Conservation (phyloP, 2,797 vertebrate genomes). For the Monodelphis domestica region DNA sequence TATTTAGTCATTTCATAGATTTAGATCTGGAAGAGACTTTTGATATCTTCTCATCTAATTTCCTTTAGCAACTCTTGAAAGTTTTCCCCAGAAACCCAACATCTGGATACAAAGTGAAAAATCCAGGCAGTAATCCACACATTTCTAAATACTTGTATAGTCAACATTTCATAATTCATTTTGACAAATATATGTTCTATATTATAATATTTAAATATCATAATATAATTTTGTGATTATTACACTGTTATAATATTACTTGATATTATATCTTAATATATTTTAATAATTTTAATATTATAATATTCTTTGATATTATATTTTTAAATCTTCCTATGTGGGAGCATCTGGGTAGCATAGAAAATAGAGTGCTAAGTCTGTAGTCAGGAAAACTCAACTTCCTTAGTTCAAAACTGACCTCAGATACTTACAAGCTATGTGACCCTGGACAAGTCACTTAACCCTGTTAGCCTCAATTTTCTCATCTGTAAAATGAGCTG, state of each 20-base stretch:
- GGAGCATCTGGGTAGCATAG: not conserved
- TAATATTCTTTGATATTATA: not conserved
- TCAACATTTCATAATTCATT: not conserved
- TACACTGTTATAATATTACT: not conserved
- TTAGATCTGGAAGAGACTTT: not conserved
- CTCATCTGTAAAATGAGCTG: not conserved
- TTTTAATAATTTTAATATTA: not conserved
- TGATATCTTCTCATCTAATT: not conserved
- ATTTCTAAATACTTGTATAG: not conserved
- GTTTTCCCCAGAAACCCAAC: not conserved
- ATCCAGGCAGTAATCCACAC: not conserved
- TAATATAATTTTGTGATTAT: not conserved
- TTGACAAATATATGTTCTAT: not conserved
- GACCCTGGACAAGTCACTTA: not conserved
- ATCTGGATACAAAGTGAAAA: not conserved
- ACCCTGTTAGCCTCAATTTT: not conserved
- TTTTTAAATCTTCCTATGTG: not conserved
- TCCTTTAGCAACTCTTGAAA: not conserved
- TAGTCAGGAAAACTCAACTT: not conserved
- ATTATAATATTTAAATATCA: not conserved
- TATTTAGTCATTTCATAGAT: not conserved
- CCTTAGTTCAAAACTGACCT: not conserved
- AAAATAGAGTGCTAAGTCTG: not conserved
- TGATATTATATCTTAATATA: not conserved
- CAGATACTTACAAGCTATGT: not conserved